Evolutionary conservation across 2,113 vertebrate genomes (phyloP), one percentile per base, ranked within the genome.

Genomic region (Eclectus roratus): DNA sequence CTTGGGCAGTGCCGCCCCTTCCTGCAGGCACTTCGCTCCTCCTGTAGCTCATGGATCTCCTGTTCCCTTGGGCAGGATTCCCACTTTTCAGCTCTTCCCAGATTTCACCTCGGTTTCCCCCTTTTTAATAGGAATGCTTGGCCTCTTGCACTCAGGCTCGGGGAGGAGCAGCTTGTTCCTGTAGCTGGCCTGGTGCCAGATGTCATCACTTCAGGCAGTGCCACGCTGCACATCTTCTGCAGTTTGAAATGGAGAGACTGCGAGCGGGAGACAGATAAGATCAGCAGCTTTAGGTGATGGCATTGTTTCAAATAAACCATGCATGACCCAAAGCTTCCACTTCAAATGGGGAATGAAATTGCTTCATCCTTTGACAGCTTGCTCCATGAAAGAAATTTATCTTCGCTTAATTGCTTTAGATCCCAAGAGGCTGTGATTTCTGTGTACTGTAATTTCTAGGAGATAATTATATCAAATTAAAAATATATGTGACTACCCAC

Each of bases 261-360:
- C 97, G 96, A 85, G 95, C 97, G 96, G 81, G 95, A 97, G 94
- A 81, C 61, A 98, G 98, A 98, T 98, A 98, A 98, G 98, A 98
- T 98, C 98, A 97, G 98, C 98, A 97, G 98, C 98, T 98, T 98
- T 98, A 98, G 98, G 98, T 98, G 98, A 98, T 98, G 98, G 98
- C 98, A 98, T 98, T 98, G 97, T 98, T 98, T 98, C 98, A 98
- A 98, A 98, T 98, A 98, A 98, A 98, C 98, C 98, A 98, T 97
- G 98, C 98, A 95, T 98, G 98, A 98, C 98, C 98, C 97, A 98
- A 97, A 98, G 98, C 98, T 98, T 98, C 98, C 97, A 98, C 98
- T 98, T 98, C 98, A 98, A 98, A 98, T 98, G 97, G 98, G 97
- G 98, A 98, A 98, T 97, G 97, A 98, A 98, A 98, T 98, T 98